Evolutionary conservation across 35 echinoderm and acorn worm species (phyloP).

Genomic region (Ptychodera flava): DNA sequence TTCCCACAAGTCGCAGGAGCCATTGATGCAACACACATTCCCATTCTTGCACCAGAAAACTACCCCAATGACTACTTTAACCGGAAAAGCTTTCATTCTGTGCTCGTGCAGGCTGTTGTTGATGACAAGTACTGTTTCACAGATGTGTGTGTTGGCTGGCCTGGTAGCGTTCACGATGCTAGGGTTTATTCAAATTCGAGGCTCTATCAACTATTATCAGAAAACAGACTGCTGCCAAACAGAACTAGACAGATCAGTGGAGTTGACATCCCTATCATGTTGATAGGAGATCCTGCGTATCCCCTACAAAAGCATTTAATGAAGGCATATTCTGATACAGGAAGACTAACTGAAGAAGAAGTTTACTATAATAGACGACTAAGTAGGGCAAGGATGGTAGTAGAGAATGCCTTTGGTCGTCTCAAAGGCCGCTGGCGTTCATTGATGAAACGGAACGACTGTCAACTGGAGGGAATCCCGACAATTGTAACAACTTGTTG

Average conservation of each 20-base stretch:
- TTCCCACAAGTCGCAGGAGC: no score
- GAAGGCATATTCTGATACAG: conserved; percentile 7
- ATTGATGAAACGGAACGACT: conserved; percentile 9
- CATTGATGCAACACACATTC: conserved; percentile 65
- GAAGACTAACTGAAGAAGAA: not conserved
- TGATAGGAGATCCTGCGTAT: conserved; percentile 27
- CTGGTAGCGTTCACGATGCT: conserved; percentile 31
- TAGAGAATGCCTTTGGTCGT: conserved; percentile 25
- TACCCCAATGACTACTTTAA: conserved; percentile 51
- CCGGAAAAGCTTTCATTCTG: conserved; percentile 49
- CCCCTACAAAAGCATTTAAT: conserved; percentile 18
- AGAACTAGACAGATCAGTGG: not conserved
- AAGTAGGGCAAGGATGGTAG: conserved; percentile 14
- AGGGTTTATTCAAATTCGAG: conserved; percentile 13
- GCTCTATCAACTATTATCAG: not conserved
- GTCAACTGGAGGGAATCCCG: not conserved
- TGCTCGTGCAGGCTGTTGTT: conserved; percentile 50
- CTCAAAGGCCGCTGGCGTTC: conserved; percentile 21
- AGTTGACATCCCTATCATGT: not conserved
- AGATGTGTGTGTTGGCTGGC: conserved; percentile 23
- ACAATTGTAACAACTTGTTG: not conserved
- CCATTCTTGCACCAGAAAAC: conserved; percentile 28
- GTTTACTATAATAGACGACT: conserved; percentile 6
- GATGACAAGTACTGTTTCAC: conserved; percentile 40
- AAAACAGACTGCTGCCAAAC: not conserved